phyloP scores from a whole-genome alignment of 2,888 invertebrate genomes.

The Trichacis sp. region DNA sequence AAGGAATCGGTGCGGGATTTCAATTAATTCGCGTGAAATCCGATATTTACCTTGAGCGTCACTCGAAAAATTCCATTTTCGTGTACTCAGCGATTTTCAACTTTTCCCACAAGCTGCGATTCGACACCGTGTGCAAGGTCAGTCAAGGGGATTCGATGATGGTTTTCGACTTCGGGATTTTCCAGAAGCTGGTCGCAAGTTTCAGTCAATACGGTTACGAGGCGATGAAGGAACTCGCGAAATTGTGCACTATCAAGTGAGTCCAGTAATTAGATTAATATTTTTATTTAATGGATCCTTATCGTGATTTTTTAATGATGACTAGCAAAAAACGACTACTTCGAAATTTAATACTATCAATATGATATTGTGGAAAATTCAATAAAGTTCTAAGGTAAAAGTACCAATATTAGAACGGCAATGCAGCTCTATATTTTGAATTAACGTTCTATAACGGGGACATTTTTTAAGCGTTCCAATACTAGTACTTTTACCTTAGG shows the following conservation, averaged over 20 bases:
- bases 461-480: no score
- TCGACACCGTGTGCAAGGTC: constrained; percentile 97
- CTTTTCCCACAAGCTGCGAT: constrained; percentile 95
- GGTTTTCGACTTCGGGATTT: constrained; percentile 97
- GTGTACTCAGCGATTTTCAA: constrained; percentile 97
- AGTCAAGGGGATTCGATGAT: constrained; percentile 93
- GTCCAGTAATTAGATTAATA: no score
- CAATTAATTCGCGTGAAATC: constrained; percentile 93
- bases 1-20: constrained; percentile 95
- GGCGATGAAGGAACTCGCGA: constrained; percentile 95
- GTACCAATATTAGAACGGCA: no score
- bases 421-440: no score
- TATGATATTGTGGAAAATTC: no score
- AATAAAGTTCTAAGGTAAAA: no score
- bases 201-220: constrained; percentile 96
- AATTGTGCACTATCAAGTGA: constrained; percentile 93
- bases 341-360: no score
- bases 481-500: no score
- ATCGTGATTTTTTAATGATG: no score
- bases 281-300: no score
- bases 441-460: no score
- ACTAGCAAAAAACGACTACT: no score
- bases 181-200: constrained; percentile 89
- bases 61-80: constrained; percentile 94
- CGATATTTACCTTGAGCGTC: constrained; percentile 94